Percentiles rank a stretch among this genome's conserved stretches.
These are phyloP conservation scores for Nemopilema nomurai DNA, from an alignment of 30 jellyfish, hydroid and myxozoan species.

Conservation along the genomic window DNA sequence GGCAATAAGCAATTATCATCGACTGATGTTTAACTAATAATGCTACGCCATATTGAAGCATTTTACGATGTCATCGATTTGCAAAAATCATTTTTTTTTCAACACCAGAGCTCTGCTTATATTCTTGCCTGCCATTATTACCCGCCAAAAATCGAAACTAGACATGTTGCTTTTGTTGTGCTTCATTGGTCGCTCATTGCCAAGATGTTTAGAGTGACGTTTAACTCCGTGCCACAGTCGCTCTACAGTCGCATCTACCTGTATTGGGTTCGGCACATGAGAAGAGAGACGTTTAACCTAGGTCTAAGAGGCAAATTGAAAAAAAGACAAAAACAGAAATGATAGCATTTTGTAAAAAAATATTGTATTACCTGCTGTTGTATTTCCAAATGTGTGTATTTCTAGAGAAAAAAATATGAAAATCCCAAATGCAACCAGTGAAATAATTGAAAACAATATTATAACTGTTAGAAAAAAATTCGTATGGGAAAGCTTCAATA, in stretches of 20 bases:
- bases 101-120: slow-evolving; percentile 9
- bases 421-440: neutral
- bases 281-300: slow-evolving; percentile 64
- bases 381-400: neutral
- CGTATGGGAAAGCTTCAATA: neutral
- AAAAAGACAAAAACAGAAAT: neutral
- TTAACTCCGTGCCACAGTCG: slow-evolving; percentile 52
- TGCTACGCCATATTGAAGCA: neutral
- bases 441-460: neutral
- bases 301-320: slow-evolving; percentile 15
- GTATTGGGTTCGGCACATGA: slow-evolving; percentile 68
- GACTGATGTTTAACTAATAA: neutral
- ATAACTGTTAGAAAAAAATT: neutral
- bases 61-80: neutral
- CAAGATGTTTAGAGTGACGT: slow-evolving; percentile 52
- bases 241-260: slow-evolving; percentile 51
- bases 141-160: slow-evolving; percentile 4
- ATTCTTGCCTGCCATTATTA: neutral
- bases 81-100: slow-evolving; percentile 6
- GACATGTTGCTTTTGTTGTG: neutral
- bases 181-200: neutral
- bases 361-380: neutral
- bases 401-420: neutral
- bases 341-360: neutral
- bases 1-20: neutral